Conservation (phyloP, 2,113 vertebrate genomes). For the Brachyistius frenatus region DNA sequence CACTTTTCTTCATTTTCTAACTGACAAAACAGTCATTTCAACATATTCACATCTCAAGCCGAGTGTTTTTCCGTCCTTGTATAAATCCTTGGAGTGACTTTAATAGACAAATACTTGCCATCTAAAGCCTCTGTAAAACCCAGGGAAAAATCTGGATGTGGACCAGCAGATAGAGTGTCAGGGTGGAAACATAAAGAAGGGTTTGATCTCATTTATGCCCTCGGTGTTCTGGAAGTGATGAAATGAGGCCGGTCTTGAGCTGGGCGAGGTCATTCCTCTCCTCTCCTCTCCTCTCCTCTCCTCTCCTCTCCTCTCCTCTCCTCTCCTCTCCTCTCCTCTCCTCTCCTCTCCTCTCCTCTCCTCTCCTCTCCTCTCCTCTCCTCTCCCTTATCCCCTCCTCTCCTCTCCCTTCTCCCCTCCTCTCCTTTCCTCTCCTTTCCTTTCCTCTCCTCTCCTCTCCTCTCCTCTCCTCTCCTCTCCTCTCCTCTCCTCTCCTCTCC, state of each 20-base stretch:
- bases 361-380: not conserved
- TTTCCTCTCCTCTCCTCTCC: too few species aligned
- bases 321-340: too few species aligned
- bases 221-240: constrained; percentile 54
- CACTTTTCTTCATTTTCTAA: not conserved
- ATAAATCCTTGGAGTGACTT: constrained; percentile 43
- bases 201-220: constrained; percentile 65
- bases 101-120: constrained; percentile 55
- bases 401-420: too few species aligned
- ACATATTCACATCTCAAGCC: constrained; percentile 30
- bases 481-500: not conserved
- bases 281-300: not conserved
- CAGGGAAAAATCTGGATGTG: constrained; percentile 38
- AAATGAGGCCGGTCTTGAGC: constrained; percentile 61
- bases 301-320: not conserved
- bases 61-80: constrained; percentile 3
- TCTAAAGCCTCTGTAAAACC: constrained; percentile 55
- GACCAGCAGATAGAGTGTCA: constrained; percentile 31
- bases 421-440: too few species aligned
- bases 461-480: too few species aligned
- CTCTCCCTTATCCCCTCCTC: not conserved
- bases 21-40: constrained; percentile 11
- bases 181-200: constrained; percentile 39
- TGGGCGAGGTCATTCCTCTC: constrained; percentile 32
- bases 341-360: not conserved